Evolutionary conservation across 2,888 invertebrate species (phyloP).

Genomic region (Pyrochroa serraticornis): DNA sequence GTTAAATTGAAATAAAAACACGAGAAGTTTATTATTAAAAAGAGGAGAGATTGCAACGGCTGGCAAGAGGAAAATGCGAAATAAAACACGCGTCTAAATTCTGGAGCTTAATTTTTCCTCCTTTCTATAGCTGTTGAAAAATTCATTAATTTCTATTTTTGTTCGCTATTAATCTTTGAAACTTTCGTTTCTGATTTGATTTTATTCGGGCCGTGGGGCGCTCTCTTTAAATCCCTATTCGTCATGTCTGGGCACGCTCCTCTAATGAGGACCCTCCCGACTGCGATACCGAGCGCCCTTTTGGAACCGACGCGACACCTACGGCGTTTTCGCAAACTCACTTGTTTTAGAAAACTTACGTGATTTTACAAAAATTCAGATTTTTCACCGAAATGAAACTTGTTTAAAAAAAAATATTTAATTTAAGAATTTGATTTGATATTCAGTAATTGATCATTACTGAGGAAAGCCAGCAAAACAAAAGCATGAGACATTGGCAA

Average conservation of each 20-base stretch:
- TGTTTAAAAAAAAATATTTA: too few species aligned
- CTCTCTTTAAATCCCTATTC: slow-evolving; percentile 48
- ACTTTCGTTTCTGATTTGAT: slow-evolving; percentile 47
- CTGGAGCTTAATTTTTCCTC: slow-evolving; percentile 34
- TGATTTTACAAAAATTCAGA: too few species aligned
- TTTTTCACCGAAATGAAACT: too few species aligned
- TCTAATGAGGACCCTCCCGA: slow-evolving; percentile 37
- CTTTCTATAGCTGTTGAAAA: slow-evolving; percentile 40
- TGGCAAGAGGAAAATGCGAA: slow-evolving; percentile 22
- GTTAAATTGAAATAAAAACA: slow-evolving; percentile 44
- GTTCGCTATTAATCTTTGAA: slow-evolving; percentile 46
- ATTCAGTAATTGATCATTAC: too few species aligned
- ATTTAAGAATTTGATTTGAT: too few species aligned
- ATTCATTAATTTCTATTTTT: slow-evolving; percentile 51
- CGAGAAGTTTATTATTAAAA: slow-evolving; percentile 34
- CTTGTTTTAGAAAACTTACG: too few species aligned
- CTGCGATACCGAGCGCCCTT: background rate
- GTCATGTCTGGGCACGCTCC: slow-evolving; percentile 52
- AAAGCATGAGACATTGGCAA: too few species aligned
- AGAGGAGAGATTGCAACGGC: slow-evolving; percentile 27
- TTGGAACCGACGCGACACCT: too few species aligned
- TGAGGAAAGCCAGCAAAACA: too few species aligned
- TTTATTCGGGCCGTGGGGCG: slow-evolving; percentile 26
- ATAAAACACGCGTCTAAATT: slow-evolving; percentile 28
- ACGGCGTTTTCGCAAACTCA: too few species aligned